phyloP scores from a whole-genome alignment of 2,888 invertebrate species.

The Minunthozetes semirufus region DNA sequence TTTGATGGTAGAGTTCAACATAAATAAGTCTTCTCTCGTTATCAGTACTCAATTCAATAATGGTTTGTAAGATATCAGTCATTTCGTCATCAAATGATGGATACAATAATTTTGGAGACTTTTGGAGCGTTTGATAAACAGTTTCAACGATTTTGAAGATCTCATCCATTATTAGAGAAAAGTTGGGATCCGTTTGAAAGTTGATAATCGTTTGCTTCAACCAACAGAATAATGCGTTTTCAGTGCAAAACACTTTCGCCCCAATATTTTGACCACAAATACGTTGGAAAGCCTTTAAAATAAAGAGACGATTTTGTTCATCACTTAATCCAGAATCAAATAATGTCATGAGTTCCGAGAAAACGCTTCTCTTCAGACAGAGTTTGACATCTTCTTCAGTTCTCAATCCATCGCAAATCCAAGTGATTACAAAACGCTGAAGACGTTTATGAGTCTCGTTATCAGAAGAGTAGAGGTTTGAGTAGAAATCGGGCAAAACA shows the following conservation, averaged over 20 bases:
- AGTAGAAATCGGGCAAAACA: slow-evolving; percentile 26
- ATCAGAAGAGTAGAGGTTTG: slow-evolving; percentile 7
- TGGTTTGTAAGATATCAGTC: slow-evolving; percentile 11
- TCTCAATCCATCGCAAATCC: slow-evolving; percentile 29
- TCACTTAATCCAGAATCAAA: slow-evolving; percentile 23
- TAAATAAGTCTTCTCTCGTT: neutral
- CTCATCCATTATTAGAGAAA: neutral
- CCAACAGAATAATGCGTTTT: slow-evolving; percentile 34
- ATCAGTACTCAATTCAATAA: slow-evolving; percentile 4
- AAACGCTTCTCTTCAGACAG: slow-evolving; percentile 6
- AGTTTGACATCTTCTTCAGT: slow-evolving; percentile 24
- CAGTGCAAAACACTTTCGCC: slow-evolving; percentile 15
- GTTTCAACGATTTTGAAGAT: slow-evolving; percentile 24
- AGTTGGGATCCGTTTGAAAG: neutral
- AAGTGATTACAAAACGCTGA: slow-evolving; percentile 28
- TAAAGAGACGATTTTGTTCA: neutral
- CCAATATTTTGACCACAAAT: slow-evolving; percentile 1
- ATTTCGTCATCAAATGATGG: slow-evolving; percentile 24
- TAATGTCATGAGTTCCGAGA: slow-evolving; percentile 11
- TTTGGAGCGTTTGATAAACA: slow-evolving; percentile 24
- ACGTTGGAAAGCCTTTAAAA: neutral
- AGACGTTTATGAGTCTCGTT: neutral
- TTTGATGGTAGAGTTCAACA: neutral
- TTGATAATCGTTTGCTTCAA: slow-evolving; percentile 27
- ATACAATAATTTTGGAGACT: slow-evolving; percentile 19